These are phyloP conservation scores for Oreochromis tanganicae DNA, from an alignment of 2,113 vertebrate species.

Conservation along the genomic window DNA sequence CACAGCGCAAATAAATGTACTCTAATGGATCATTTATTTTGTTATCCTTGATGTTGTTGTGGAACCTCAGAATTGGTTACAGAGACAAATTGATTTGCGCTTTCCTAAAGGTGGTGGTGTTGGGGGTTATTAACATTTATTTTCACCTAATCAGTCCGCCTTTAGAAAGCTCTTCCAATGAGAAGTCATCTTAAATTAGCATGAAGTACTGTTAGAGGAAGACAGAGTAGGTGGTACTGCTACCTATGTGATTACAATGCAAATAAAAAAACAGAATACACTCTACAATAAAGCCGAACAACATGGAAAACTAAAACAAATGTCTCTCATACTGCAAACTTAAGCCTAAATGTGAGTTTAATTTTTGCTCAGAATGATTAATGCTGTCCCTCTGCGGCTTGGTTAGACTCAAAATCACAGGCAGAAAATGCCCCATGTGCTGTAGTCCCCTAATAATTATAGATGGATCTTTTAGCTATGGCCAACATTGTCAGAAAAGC, in stretches of 20 bases:
- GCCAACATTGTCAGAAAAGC: not conserved
- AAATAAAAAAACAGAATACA: not conserved
- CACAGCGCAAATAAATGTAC: not conserved
- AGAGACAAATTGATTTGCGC: constrained; percentile 13
- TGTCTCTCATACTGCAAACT: not conserved
- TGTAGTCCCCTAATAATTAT: not conserved
- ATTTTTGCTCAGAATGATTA: not conserved
- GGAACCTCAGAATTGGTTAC: not conserved
- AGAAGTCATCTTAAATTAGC: constrained; percentile 5
- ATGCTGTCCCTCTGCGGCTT: not conserved
- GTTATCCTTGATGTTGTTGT: not conserved
- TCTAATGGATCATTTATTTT: not conserved
- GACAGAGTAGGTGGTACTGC: not conserved
- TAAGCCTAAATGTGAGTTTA: not conserved
- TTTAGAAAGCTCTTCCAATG: not conserved
- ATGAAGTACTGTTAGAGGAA: not conserved
- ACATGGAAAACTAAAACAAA: not conserved
- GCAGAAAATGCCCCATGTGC: not conserved
- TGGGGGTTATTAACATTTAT: not conserved
- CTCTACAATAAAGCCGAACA: not conserved
- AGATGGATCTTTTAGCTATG: not conserved
- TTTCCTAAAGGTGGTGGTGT: not conserved
- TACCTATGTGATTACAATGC: not conserved
- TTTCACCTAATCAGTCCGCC: not conserved
- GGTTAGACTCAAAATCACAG: not conserved